Base-by-base conservation (phyloP, 2,113 vertebrate genomes). In the Todiramphus chloris region DNA sequence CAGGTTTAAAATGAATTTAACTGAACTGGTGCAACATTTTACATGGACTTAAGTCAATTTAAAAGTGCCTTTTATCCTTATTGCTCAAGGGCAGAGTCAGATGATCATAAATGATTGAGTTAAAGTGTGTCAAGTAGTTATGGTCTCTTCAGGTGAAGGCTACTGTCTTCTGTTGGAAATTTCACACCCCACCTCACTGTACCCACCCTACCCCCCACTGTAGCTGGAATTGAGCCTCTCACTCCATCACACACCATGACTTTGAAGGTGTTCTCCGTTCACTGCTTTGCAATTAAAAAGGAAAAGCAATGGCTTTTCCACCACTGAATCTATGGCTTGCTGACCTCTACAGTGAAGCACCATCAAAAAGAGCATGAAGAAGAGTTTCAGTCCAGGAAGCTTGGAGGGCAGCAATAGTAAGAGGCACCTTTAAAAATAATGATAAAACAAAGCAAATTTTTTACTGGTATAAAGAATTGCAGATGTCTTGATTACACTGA, bases 1-100 rank as follows among this genome's bases (percentile, higher is more conserved):
- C 81, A 72, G 19, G 16, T 95, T 92, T 87, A 55, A 89, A 96
- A 94, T 82, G 35, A 95, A 84, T 95, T 94, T 93, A 89, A 89
- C 68, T 89, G 83, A 93, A 93, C 44, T 56, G 30, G 14, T 67
- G 53, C 64, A 92, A 94, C 79, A 64, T 81, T 95, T 86, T 90
- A 83, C 0, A 0, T 69, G 60, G 83, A 82, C 76, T 89, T 94
- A 82, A 95, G 69, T 94, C 62, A 91, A 92, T 92, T 93, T 95
- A 35, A 76, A 82, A 91, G 53, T 91, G 21, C 11, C 21, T 91
- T 96, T 96, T 89, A 82, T 92, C 51, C 23, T 92, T 87, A 87
- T 78, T 89, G 53, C 87, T 95, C 64, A 87, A 87, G 39, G 56
- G 35, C 83, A 75, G 41, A 93, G 76, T 92, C 86, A 95, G 55